Evolutionary conservation across 2,113 vertebrate genomes (phyloP), one percentile per base, ranked within the genome.

Genomic region (Clarias batrachus): DNA sequence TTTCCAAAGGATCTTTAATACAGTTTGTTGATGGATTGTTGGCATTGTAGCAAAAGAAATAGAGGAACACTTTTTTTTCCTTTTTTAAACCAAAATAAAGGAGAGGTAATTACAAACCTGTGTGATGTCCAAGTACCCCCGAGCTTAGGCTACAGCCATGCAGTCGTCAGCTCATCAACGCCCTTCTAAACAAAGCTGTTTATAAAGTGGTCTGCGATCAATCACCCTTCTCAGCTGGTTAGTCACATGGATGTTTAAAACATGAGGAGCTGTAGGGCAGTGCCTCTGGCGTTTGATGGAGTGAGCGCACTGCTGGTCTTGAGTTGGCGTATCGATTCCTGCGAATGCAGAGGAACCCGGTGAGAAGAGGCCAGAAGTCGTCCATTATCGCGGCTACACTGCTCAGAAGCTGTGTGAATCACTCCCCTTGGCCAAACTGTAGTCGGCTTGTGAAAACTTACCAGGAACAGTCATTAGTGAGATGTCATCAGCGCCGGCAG

Each of bases 1-100:
- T 89, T 48, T 30, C 88, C 92, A 91, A 92, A 93, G 90, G 91
- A 88, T 85, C 91, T 93, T 93, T 93, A 93, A 94, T 94, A 92
- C 88, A 90, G 89, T 92, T 87, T 48, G 81, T 87, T 94, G 92
- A 94, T 93, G 92, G 92, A 93, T 91, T 90, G 90, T 90, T 62
- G 88, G 85, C 62, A 65, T 90, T 88, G 88, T 92, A 85, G 79
- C 81, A 82, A 91, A 82, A 88, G 91, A 91, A 91, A 79, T 86
- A 65, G 33, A 82, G 70, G 88, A 70, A 84, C 59, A 10, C 79
- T 87, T 68, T 85, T 81, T 60, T 60, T 60, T 23, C 19, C 4
- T 66, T 77, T 77, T 78, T 17, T 1, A n/a, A n/a, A 57, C 48
- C 0, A 25, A 84, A 80, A 90, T 90, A 90, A 86, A 65, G 30